Evolutionary conservation across 2,888 invertebrate genomes (phyloP), one percentile per base, ranked within the genome.

Genomic region (Drosophila hamatofila): DNA sequence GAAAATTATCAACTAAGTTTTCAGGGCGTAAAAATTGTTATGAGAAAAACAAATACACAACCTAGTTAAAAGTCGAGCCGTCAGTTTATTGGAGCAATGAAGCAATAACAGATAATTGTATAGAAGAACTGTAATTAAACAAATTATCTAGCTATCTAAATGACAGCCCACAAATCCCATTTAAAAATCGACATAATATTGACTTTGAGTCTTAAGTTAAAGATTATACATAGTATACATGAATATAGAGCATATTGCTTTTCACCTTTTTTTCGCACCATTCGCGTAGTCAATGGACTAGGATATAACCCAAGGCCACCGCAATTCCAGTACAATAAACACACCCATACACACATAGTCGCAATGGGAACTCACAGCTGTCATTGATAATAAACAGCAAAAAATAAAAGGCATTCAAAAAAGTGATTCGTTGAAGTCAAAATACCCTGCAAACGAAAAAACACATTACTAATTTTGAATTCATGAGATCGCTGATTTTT

Each of bases 311-410:
- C 59, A 72, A 72, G 80, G 80, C 49, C 59, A 61, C 70, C 65
- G 41, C 52, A 61, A 69, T 80, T 72, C 46, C 76, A 62, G 56
- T 51, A 59, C 65, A 72, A 33, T 49, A 59, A 76, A 42, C 71
- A 77, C 49, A 46, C 39, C 25, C 46, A 65, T 30, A 65, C 33
- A 23, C 14, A n/a, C 9, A 23, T 23, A 66, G 27, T 44, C 35
- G 65, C 57, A 59, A 64, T 54, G 30, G 30, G 18, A 60, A 64
- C 54, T 35, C 66, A 51, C 73, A 81, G 88, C 79, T 83, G 86
- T 78, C 72, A 70, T 60, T 80, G 81, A 48, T 61, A 72, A 81
- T 68, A 48, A 48, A 49, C 44, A 51, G 73, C 68, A 61, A 52
- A 55, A 63, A 44, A 30, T 25, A 54, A 37, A 48, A 27, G 37